Percentiles rank a stretch among this genome's conserved stretches.
These are phyloP conservation scores for Misgurnus mizolepis DNA, from an alignment of 2,113 vertebrate species.

Conservation along the genomic window DNA sequence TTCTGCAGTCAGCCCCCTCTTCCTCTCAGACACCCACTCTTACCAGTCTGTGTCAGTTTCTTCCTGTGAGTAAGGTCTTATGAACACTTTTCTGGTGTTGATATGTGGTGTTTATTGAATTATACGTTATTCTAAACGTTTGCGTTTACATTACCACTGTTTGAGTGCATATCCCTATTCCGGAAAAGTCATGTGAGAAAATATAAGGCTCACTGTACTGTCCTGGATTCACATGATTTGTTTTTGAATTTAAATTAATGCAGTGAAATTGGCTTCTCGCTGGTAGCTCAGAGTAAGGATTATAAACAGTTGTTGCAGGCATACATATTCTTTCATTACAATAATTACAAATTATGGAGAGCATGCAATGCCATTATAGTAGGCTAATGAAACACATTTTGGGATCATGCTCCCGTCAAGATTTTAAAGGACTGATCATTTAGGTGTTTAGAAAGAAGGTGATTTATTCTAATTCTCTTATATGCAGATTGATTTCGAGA, in stretches of 20 bases:
- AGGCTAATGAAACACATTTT: not conserved
- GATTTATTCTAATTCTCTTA: no score
- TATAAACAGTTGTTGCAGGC: not conserved
- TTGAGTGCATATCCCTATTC: not conserved
- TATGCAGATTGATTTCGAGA: not conserved
- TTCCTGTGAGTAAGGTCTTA: constrained; percentile 26
- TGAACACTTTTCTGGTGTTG: not conserved
- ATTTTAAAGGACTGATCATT: not conserved
- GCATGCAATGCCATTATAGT: not conserved
- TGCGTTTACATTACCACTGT: not conserved
- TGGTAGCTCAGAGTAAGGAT: not conserved
- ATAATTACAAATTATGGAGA: not conserved
- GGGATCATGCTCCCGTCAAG: not conserved
- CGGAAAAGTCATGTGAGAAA: not conserved
- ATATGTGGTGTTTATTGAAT: constrained; percentile 7
- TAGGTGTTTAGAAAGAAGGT: no score
- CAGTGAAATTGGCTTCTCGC: not conserved
- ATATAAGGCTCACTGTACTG: not conserved
- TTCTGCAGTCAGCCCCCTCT: constrained; percentile 33
- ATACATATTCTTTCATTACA: not conserved
- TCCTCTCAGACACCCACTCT: constrained; percentile 48
- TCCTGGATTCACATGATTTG: no score
- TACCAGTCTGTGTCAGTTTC: constrained; percentile 26
- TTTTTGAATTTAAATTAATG: not conserved
- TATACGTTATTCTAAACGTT: not conserved